phyloP scores from a whole-genome alignment of 2,888 invertebrate species.

The Camponotus fellah region DNA sequence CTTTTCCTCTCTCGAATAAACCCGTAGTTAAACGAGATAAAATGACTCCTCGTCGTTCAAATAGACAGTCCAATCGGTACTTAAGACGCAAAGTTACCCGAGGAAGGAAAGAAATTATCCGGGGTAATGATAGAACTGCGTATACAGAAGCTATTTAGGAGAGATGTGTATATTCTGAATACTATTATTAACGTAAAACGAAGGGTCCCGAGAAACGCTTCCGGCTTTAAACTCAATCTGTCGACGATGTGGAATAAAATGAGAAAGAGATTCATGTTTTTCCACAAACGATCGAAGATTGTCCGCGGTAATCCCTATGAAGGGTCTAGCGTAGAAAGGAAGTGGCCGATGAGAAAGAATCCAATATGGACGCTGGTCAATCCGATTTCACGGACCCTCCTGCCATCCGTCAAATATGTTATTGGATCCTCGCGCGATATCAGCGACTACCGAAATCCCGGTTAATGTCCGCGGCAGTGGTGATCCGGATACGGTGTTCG shows the following conservation, averaged over 20 bases:
- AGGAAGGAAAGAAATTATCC: conserved; percentile 46
- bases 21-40: conserved; percentile 63
- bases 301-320: conserved; percentile 68
- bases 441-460: conserved; percentile 51
- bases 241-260: conserved; percentile 30
- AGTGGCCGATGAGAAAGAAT: conserved; percentile 61
- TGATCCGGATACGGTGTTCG: conserved; percentile 40
- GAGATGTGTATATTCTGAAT: background rate
- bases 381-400: conserved; percentile 83
- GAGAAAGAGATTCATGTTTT: conserved; percentile 38
- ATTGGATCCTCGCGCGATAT: conserved; percentile 81
- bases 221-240: conserved; percentile 45
- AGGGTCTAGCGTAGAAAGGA: conserved; percentile 58
- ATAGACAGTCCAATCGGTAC: conserved; percentile 65
- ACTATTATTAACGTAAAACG: conserved; percentile 17
- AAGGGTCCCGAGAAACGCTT: background rate
- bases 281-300: conserved; percentile 45
- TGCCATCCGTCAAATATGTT: conserved; percentile 82
- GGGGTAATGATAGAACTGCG: background rate
- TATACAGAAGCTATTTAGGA: conserved; percentile 1
- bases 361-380: conserved; percentile 84
- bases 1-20: conserved; percentile 44
- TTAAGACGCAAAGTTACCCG: conserved; percentile 62
- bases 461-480: conserved; percentile 43
- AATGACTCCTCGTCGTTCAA: conserved; percentile 67